phyloP scores from a whole-genome alignment of 2,888 invertebrate genomes.

The Euspilapteryx auroguttella region DNA sequence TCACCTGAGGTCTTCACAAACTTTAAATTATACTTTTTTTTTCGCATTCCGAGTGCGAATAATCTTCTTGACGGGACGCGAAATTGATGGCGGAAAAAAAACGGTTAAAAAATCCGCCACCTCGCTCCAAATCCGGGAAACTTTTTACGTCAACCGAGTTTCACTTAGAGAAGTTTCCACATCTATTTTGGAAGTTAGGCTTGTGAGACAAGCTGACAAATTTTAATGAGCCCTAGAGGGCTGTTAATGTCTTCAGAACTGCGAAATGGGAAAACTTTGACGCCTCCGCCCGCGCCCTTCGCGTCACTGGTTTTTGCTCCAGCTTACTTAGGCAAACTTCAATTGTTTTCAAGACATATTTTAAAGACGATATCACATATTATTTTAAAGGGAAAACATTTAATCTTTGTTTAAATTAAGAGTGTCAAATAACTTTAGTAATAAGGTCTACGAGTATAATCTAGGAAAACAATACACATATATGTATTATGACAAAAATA shows the following conservation, averaged over 20 bases:
- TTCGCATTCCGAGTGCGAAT: constrained; percentile 57
- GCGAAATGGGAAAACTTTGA: constrained; percentile 58
- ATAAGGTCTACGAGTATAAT: too few species aligned
- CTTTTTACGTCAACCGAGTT: constrained; percentile 57
- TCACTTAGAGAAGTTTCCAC: constrained; percentile 55
- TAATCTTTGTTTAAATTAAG: too few species aligned
- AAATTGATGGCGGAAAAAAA: constrained; percentile 57
- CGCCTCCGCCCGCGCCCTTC: too few species aligned
- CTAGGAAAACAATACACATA: too few species aligned
- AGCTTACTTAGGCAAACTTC: too few species aligned
- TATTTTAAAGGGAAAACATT: too few species aligned
- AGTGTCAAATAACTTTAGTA: too few species aligned
- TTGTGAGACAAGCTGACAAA: constrained; percentile 57
- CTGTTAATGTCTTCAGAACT: constrained; percentile 51
- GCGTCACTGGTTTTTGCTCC: too few species aligned
- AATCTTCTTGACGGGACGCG: constrained; percentile 58
- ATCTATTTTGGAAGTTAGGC: constrained; percentile 55
- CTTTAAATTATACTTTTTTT: constrained; percentile 61
- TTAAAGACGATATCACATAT: too few species aligned
- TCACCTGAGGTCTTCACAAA: constrained; percentile 58
- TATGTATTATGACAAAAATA: too few species aligned
- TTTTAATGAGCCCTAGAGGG: constrained; percentile 58
- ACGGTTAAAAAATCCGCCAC: too few species aligned
- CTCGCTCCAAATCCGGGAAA: constrained; percentile 39
- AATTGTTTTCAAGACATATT: too few species aligned